Evolutionary conservation across 1,140 invertebrate genomes (phyloP), one percentile per base, ranked within the genome.

Genomic region (Cataglyphis hispanica): DNA sequence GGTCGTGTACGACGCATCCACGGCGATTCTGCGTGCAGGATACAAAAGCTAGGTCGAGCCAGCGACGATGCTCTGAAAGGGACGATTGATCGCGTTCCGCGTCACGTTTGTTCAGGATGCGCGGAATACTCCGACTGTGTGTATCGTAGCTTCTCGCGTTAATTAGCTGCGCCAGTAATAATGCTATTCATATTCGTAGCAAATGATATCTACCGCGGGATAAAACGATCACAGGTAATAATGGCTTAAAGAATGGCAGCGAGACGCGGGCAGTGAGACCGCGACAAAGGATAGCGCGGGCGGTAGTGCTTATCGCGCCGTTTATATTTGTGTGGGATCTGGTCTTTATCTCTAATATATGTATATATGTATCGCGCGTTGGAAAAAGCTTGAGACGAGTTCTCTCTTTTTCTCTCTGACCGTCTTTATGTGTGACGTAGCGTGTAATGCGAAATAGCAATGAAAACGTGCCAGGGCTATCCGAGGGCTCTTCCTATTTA

Each of bases 161-260:
- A 86, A 86, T 86, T 86, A 81, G 31, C 40, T 67, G 50, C 31
- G 22, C 40, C 34, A n/a, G 27, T 80, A 60, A 78, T 81, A 86
- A 69, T 56, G 63, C 64, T 80, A 86, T 63, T 81, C 40, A 40
- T 69, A 50, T 10, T 11, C 22, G 81, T 2, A 22, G 25, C 78
- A 2, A n/a, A 27, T n/a, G 67, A 46, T 72, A 34, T 72, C 53
- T 37, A 25, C 3, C 34, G 34, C 22, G 13, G 16, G 25, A 27
- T 34, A 13, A 61, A 83, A 74, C 19, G 78, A 7, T 37, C 56
- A 16, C n/a, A 40, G n/a, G 1, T 19, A 50, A n/a, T 19, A 50
- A n/a, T 19, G 19, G 37, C 25, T 69, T 46, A 61, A 46, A 81
- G 11, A 31, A 22, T 0, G 13, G 8, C 43, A 13, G 31, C 16